Conservation (phyloP, 2,888 invertebrate species). For the Drosophila testacea region DNA sequence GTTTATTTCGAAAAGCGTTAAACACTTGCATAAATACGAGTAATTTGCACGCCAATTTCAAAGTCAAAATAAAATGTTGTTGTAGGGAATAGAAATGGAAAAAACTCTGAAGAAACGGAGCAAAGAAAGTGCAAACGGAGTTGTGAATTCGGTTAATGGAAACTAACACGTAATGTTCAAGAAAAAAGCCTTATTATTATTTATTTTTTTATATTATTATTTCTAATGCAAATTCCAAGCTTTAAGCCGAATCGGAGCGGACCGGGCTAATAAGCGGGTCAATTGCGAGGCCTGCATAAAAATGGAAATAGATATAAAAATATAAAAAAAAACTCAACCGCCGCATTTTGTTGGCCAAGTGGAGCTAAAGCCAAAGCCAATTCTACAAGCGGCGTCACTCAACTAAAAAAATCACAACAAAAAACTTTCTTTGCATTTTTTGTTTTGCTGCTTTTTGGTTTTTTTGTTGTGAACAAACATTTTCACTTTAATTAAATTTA, state of each 20-base stretch:
- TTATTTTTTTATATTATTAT: constrained; percentile 22
- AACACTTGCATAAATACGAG: constrained; percentile 62
- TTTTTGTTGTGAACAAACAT: constrained; percentile 54
- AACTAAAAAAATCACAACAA: constrained; percentile 31
- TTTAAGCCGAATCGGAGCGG: constrained; percentile 31
- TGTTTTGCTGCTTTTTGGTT: constrained; percentile 29
- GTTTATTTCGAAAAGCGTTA: constrained; percentile 37
- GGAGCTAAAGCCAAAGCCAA: constrained; percentile 36
- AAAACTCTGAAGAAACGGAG: constrained; percentile 16
- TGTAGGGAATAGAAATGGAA: constrained; percentile 14
- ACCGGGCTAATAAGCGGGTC: constrained; percentile 72
- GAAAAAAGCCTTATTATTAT: constrained; percentile 29
- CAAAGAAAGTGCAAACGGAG: constrained; percentile 59
- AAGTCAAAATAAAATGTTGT: constrained; percentile 12
- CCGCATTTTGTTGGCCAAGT: constrained; percentile 22
- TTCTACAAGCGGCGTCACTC: constrained; percentile 42
- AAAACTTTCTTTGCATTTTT: constrained; percentile 75
- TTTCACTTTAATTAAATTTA: constrained; percentile 80
- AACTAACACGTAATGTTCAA: constrained; percentile 53
- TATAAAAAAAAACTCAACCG: constrained; percentile 28
- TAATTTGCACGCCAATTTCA: constrained; percentile 59
- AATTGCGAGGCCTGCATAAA: constrained; percentile 64
- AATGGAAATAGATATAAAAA: constrained; percentile 34
- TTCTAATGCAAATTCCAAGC: constrained; percentile 54
- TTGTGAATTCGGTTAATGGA: constrained; percentile 60